phyloP scores from a whole-genome alignment of 1,140 invertebrate genomes.

The Odontomachus brunneus region DNA sequence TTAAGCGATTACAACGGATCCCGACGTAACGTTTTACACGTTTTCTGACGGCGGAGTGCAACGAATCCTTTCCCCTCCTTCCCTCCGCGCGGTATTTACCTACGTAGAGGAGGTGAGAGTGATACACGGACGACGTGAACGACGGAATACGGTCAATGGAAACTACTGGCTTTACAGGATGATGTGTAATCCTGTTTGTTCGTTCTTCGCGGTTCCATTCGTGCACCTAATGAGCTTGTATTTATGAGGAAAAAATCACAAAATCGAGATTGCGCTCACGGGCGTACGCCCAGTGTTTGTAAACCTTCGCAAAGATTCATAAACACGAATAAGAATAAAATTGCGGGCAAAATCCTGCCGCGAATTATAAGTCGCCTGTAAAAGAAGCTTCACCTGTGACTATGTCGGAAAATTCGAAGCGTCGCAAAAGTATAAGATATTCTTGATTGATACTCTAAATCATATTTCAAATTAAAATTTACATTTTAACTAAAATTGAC shows the following conservation, averaged over 20 bases:
- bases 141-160: not conserved
- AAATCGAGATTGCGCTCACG: too few relatives aligned
- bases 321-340: too few relatives aligned
- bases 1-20: constrained; percentile 81
- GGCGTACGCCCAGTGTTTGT: too few relatives aligned
- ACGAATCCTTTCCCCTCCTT: constrained; percentile 53
- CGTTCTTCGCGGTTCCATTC: not conserved
- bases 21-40: constrained; percentile 75
- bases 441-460: too few relatives aligned
- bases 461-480: too few relatives aligned
- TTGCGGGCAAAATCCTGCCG: too few relatives aligned
- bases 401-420: not conserved
- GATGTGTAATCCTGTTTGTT: not conserved
- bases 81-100: not conserved
- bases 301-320: too few relatives aligned
- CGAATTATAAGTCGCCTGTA: too few relatives aligned
- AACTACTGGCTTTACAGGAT: not conserved
- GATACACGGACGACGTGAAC: not conserved
- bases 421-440: too few relatives aligned
- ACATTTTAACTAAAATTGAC: too few relatives aligned
- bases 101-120: not conserved
- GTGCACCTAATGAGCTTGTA: not conserved
- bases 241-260: too few relatives aligned
- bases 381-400: not conserved
- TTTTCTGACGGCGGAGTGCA: constrained; percentile 54